phyloP scores from a whole-genome alignment of 2,113 vertebrate species.

The Myiozetetes cayanensis region DNA sequence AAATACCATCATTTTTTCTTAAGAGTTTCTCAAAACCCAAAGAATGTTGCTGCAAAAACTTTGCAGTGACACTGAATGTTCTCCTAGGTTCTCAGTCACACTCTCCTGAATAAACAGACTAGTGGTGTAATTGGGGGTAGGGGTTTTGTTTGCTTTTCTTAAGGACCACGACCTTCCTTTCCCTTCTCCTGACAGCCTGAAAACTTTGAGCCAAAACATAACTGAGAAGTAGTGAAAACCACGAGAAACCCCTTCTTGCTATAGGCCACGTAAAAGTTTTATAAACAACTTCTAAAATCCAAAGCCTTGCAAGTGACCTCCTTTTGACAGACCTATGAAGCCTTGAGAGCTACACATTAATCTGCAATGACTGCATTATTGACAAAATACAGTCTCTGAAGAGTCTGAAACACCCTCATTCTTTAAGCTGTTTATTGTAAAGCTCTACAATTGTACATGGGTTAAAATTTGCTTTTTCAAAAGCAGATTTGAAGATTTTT shows the following conservation, averaged over 20 bases:
- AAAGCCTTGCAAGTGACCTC: background rate
- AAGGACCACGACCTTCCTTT: background rate
- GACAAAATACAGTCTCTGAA: background rate
- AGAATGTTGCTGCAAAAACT: background rate
- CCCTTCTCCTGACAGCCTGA: background rate
- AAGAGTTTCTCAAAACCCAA: background rate
- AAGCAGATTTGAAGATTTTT: background rate
- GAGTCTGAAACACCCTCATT: background rate
- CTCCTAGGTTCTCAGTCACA: background rate
- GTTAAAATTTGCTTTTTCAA: background rate
- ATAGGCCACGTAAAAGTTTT: background rate
- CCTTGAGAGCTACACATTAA: background rate
- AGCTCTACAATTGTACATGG: background rate
- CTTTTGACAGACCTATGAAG: background rate
- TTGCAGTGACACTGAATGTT: background rate
- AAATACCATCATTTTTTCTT: background rate
- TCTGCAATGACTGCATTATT: background rate
- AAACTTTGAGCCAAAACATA: background rate
- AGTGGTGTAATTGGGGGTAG: background rate
- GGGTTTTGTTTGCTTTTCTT: background rate
- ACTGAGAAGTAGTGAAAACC: background rate
- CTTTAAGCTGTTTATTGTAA: background rate
- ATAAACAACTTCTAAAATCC: background rate
- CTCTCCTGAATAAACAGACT: background rate
- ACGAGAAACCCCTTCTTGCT: background rate